A percentile compares a stretch with the other conserved stretches of the same genome.
phyloP scores from a whole-genome alignment of 2,888 invertebrate species.

The Fragum whitleyi region DNA sequence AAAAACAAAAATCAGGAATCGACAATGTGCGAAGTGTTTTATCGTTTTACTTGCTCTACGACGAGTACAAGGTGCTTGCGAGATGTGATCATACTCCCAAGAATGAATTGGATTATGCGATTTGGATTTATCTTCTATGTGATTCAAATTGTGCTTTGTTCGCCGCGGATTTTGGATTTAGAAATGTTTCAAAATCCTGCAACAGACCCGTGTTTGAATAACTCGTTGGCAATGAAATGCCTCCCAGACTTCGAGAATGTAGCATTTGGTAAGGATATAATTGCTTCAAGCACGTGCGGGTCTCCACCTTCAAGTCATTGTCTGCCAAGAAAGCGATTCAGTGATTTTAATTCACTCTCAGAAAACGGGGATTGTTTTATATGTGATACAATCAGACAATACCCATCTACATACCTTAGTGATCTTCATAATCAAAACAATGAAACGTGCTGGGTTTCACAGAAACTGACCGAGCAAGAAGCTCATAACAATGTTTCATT shows the following conservation, averaged over 20 bases:
- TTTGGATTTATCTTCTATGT: conserved; percentile 25
- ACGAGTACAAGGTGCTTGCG: not conserved
- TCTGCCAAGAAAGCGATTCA: conserved; percentile 77
- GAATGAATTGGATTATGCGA: conserved; percentile 20
- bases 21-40: conserved; percentile 47
- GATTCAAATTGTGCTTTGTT: conserved; percentile 19
- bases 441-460: conserved; percentile 98
- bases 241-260: conserved; percentile 99
- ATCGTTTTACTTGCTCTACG: not conserved
- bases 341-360: conserved; percentile 65
- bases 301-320: conserved; percentile 87
- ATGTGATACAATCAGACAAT: conserved; percentile 92
- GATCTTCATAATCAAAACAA: conserved; percentile 99
- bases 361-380: conserved; percentile 87
- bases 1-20: conserved; percentile 32
- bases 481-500: conserved; percentile 93
- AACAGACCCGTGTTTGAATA: conserved; percentile 57
- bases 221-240: conserved; percentile 87
- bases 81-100: not conserved
- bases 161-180: conserved; percentile 43
- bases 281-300: conserved; percentile 94
- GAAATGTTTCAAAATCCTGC: conserved; percentile 62
- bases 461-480: conserved; percentile 90
- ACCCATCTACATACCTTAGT: conserved; percentile 93
- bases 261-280: conserved; percentile 95